Evolutionary conservation across 2,888 invertebrate genomes (phyloP).

Genomic region (Eucriotettix oculatus): DNA sequence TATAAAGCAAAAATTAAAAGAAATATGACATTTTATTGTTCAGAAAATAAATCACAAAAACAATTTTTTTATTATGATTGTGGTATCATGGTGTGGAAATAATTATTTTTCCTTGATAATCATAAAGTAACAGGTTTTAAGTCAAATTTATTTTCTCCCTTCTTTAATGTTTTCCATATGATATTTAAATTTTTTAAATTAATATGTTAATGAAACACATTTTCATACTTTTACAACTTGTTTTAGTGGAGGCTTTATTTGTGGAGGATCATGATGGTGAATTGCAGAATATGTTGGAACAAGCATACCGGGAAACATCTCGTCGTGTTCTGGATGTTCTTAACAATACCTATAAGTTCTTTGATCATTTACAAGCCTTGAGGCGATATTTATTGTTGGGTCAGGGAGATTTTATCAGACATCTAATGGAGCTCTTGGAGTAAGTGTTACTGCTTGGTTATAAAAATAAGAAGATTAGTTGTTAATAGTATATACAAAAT

Average conservation of each 20-base stretch:
- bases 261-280: conserved; percentile 51
- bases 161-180: neutral
- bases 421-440: conserved; percentile 83
- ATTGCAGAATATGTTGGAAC: conserved; percentile 65
- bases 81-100: too few relatives aligned
- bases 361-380: conserved; percentile 82
- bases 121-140: too few relatives aligned
- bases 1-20: too few relatives aligned
- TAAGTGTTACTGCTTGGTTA: conserved; percentile 28
- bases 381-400: conserved; percentile 80
- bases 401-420: conserved; percentile 91
- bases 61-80: too few relatives aligned
- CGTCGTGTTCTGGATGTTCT: conserved; percentile 71
- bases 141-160: too few relatives aligned
- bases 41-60: too few relatives aligned
- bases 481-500: too few relatives aligned
- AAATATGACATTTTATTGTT: too few relatives aligned
- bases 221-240: conserved; percentile 3
- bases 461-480: too few relatives aligned
- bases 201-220: too few relatives aligned
- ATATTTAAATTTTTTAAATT: neutral
- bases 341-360: conserved; percentile 69
- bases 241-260: conserved; percentile 43
- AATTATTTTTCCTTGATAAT: too few relatives aligned
- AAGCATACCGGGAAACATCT: conserved; percentile 75